phyloP scores from a whole-genome alignment of 2,888 invertebrate species.

The Sepioteuthis lessoniana region DNA sequence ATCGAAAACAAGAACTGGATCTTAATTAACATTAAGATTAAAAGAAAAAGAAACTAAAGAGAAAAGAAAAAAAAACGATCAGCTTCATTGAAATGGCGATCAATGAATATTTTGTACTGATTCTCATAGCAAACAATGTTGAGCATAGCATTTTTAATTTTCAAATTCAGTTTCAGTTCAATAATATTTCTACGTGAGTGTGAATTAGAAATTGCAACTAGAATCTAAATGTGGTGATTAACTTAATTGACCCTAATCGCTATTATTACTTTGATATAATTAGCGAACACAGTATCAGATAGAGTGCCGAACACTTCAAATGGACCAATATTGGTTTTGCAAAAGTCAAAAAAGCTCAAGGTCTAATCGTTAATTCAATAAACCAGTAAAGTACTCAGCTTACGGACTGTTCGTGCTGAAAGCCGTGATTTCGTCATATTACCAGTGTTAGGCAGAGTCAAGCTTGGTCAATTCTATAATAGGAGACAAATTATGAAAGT shows the following conservation, averaged over 20 bases:
- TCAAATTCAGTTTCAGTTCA: neutral
- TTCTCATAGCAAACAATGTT: neutral
- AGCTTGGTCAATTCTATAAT: too few relatives aligned
- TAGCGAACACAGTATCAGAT: neutral
- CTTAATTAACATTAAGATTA: neutral
- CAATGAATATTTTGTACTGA: neutral
- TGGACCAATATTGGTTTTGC: neutral
- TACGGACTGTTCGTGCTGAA: too few relatives aligned
- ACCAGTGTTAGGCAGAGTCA: too few relatives aligned
- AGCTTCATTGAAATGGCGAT: neutral
- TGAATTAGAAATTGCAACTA: neutral
- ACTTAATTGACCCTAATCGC: neutral
- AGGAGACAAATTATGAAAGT: too few relatives aligned
- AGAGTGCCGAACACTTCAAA: neutral
- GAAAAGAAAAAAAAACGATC: neutral
- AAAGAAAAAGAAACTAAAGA: neutral
- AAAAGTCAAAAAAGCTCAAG: neutral
- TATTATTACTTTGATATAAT: conserved; percentile 18
- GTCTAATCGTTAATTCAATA: neutral
- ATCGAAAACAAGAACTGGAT: neutral
- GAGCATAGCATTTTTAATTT: neutral
- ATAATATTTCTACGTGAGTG: neutral
- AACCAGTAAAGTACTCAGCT: neutral
- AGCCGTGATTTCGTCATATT: too few relatives aligned
- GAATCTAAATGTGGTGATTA: neutral